These are phyloP conservation scores for Orientallactaga sibirica DNA, from an alignment of 2,797 vertebrate species.

Conservation along the genomic window DNA sequence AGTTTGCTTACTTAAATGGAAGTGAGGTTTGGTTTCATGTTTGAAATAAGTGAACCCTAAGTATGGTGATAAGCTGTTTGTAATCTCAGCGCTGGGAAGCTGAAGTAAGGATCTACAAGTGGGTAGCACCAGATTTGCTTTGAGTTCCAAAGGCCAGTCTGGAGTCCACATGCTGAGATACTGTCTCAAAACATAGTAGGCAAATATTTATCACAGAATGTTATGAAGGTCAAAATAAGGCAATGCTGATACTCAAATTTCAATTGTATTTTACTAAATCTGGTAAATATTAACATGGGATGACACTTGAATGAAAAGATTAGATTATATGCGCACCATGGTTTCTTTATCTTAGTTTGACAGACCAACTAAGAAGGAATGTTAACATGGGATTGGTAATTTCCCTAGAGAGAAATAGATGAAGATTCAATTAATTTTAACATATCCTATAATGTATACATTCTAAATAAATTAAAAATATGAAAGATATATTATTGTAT, in stretches of 20 bases:
- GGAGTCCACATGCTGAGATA: neutral
- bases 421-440: constrained; percentile 44
- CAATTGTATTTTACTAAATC: constrained; percentile 52
- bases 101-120: neutral
- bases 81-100: neutral
- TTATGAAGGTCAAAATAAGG: constrained; percentile 61
- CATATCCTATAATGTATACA: neutral
- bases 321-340: constrained; percentile 19
- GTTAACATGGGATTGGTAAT: neutral
- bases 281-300: constrained; percentile 36
- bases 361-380: constrained; percentile 31
- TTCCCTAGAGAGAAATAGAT: constrained; percentile 58
- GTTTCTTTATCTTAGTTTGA: constrained; percentile 44
- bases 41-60: constrained; percentile 40
- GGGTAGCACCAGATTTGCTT: neutral
- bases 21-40: constrained; percentile 34
- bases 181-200: neutral
- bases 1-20: constrained; percentile 43
- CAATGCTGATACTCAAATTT: neutral
- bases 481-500: constrained; percentile 47
- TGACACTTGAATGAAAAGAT: neutral
- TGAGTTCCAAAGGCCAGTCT: neutral
- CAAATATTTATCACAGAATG: constrained; percentile 32
- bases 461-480: constrained; percentile 55
- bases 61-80: neutral